These are phyloP conservation scores for Eublepharis macularius DNA, from an alignment of 2,113 vertebrate species.

Conservation along the genomic window DNA sequence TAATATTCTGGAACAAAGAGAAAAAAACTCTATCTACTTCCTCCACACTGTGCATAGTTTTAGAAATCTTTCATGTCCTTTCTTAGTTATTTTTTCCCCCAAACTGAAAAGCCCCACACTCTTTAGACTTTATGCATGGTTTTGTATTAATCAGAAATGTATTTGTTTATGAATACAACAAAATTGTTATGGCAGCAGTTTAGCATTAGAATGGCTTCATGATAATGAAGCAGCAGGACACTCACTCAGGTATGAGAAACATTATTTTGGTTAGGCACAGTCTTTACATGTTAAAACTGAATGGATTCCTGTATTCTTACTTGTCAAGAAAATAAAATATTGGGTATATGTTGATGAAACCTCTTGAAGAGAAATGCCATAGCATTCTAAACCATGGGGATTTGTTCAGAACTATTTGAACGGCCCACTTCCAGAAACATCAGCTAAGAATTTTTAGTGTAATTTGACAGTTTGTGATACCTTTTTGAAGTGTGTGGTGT, in stretches of 20 bases:
- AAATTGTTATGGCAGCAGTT: neutral
- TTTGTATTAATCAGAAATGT: neutral
- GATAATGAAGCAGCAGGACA: neutral
- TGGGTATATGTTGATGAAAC: too few relatives aligned
- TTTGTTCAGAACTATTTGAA: neutral
- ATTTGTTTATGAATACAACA: neutral
- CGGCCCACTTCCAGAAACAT: neutral
- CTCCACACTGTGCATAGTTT: too few relatives aligned
- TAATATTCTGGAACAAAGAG: too few relatives aligned
- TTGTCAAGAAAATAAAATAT: neutral
- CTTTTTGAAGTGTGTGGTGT: neutral
- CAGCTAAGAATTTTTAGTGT: neutral
- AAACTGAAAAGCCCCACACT: too few relatives aligned
- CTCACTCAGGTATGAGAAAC: neutral
- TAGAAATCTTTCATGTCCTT: too few relatives aligned
- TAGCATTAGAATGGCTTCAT: neutral
- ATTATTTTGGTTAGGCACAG: neutral
- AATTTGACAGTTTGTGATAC: neutral
- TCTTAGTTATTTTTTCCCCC: too few relatives aligned
- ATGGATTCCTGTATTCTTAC: neutral
- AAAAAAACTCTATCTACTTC: too few relatives aligned
- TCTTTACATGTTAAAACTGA: neutral
- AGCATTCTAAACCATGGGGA: neutral
- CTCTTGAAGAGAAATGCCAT: neutral
- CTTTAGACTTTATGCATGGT: too few relatives aligned